These are phyloP conservation scores for Malurus leucopterus DNA, from an alignment of 2,797 vertebrate species.

Conservation along the genomic window DNA sequence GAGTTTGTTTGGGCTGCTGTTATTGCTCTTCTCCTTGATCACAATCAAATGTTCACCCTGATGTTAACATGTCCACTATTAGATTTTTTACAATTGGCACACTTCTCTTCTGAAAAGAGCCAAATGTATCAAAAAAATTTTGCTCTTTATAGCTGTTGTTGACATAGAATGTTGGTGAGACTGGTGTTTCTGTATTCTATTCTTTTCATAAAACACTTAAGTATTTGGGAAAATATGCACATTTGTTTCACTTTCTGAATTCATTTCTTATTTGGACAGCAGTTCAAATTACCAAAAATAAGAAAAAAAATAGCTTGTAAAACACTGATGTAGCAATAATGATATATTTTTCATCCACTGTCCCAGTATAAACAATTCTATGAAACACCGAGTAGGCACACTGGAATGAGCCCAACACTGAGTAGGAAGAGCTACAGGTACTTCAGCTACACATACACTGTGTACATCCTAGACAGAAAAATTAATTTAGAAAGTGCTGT, in stretches of 20 bases:
- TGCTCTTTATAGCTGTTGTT: background rate
- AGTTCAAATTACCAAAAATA: background rate
- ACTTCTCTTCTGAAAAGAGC: background rate
- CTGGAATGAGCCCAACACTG: background rate
- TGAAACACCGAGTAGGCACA: background rate
- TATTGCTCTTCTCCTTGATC: background rate
- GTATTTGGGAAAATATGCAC: background rate
- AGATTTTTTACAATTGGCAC: background rate
- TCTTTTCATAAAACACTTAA: background rate
- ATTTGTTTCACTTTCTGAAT: background rate
- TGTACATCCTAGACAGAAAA: background rate
- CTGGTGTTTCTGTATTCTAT: background rate
- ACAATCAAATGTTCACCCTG: background rate
- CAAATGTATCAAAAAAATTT: background rate
- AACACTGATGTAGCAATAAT: background rate
- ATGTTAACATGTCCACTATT: background rate
- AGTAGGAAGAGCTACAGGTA: background rate
- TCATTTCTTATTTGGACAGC: background rate
- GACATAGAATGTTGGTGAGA: background rate
- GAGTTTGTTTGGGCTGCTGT: background rate
- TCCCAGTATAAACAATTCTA: background rate
- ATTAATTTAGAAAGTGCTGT: background rate
- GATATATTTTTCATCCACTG: background rate
- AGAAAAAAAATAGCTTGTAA: background rate
- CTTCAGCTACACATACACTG: background rate